Percentiles rank a stretch among this genome's conserved stretches.
Evolutionary conservation across 2,797 vertebrate species (phyloP).

Genomic region (Sebastes itinus): DNA sequence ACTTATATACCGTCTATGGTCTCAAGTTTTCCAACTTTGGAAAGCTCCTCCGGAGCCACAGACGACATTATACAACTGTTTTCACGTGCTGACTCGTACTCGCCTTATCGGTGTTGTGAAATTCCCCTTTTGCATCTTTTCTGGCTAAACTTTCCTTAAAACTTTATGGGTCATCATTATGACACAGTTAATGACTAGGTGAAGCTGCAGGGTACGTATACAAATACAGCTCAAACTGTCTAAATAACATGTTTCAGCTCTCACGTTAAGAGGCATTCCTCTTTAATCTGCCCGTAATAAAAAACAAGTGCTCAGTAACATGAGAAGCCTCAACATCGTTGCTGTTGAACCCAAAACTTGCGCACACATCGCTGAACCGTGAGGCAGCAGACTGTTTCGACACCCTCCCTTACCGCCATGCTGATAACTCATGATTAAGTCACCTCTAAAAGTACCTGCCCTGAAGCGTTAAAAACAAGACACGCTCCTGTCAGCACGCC

Average conservation of each 20-base stretch:
- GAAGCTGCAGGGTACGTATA: neutral
- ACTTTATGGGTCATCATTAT: neutral
- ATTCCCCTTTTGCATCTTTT: neutral
- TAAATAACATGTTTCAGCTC: slow-evolving; percentile 50
- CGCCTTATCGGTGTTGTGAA: neutral
- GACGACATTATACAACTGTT: neutral
- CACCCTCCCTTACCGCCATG: slow-evolving; percentile 20
- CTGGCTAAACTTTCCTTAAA: neutral
- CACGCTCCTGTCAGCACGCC: slow-evolving; percentile 39
- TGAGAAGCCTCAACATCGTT: slow-evolving; percentile 14
- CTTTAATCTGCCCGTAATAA: slow-evolving; percentile 36
- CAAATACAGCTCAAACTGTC: slow-evolving; percentile 37
- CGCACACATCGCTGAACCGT: slow-evolving; percentile 12
- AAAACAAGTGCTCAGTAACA: slow-evolving; percentile 15
- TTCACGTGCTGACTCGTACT: neutral
- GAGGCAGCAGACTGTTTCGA: slow-evolving; percentile 15
- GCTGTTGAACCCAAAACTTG: neutral
- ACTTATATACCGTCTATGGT: no score
- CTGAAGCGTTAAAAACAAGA: slow-evolving; percentile 26
- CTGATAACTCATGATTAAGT: slow-evolving; percentile 57
- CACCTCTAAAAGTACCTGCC: slow-evolving; percentile 55
- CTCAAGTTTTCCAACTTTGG: neutral
- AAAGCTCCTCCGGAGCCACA: neutral
- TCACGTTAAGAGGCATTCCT: slow-evolving; percentile 54
- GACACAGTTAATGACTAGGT: slow-evolving; percentile 20